Conservation (phyloP, 2,797 vertebrate species). For the Saxicola maurus region DNA sequence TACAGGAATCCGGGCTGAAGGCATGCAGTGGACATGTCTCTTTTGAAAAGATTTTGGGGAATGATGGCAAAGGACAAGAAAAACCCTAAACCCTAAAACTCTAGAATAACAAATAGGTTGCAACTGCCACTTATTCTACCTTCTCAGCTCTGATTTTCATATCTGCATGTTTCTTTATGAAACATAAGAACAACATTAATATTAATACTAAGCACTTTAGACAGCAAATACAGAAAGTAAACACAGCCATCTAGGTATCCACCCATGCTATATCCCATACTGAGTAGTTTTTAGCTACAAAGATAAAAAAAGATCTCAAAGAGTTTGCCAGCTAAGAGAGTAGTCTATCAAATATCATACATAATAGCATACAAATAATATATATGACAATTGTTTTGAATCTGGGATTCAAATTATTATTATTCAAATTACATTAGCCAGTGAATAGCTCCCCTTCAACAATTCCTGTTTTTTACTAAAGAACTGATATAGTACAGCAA, state of each 20-base stretch:
- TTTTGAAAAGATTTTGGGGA: not conserved
- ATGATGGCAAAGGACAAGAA: not conserved
- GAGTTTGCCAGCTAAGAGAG: not conserved
- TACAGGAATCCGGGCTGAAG: not conserved
- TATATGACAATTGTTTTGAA: not conserved
- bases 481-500: not conserved
- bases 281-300: not conserved
- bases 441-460: not conserved
- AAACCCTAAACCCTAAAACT: accelerated
- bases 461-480: not conserved
- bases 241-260: not conserved
- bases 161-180: not conserved
- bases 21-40: not conserved
- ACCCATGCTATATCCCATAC: not conserved
- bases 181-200: not conserved
- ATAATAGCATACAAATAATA: not conserved
- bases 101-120: not conserved
- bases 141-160: not conserved
- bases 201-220: not conserved
- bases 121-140: not conserved
- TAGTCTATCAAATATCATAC: not conserved
- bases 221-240: not conserved
- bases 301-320: not conserved
- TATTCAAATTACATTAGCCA: not conserved
- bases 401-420: not conserved